These are phyloP conservation scores for Drosophila mayaguana DNA, from an alignment of 2,888 invertebrate species.

Conservation along the genomic window DNA sequence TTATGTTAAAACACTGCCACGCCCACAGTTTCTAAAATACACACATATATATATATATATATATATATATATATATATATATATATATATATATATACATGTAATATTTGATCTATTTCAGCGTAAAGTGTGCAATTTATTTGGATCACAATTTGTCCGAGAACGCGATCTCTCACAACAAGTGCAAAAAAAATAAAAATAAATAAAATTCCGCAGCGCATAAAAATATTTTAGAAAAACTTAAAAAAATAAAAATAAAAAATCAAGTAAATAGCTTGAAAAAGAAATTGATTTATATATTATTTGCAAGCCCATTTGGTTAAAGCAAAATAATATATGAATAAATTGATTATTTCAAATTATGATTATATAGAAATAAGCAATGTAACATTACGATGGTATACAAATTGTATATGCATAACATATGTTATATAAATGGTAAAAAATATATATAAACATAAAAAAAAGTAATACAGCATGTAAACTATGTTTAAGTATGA, in stretches of 20 bases:
- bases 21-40: conserved; percentile 43
- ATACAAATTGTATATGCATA: conserved; percentile 55
- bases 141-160: conserved; percentile 55
- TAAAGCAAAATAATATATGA: conserved; percentile 32
- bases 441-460: conserved; percentile 26
- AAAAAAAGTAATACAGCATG: conserved; percentile 40
- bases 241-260: conserved; percentile 6
- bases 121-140: conserved; percentile 45
- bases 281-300: conserved; percentile 44
- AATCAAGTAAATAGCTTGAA: conserved; percentile 35
- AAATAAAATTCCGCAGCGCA: conserved; percentile 40
- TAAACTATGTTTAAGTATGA: conserved; percentile 58
- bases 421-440: conserved; percentile 63
- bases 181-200: conserved; percentile 25
- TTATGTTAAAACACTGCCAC: conserved; percentile 54
- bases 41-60: background rate
- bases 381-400: conserved; percentile 57
- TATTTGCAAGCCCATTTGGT: conserved; percentile 53
- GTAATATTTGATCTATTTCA: conserved; percentile 41
- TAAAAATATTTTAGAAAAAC: conserved; percentile 54
- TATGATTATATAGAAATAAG: conserved; percentile 62
- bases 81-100: background rate
- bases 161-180: conserved; percentile 46
- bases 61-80: background rate
- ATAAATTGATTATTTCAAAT: conserved; percentile 39